These are phyloP conservation scores for Myrmecophaga tridactyla DNA, from an alignment of 2,113 vertebrate species.

Conservation along the genomic window DNA sequence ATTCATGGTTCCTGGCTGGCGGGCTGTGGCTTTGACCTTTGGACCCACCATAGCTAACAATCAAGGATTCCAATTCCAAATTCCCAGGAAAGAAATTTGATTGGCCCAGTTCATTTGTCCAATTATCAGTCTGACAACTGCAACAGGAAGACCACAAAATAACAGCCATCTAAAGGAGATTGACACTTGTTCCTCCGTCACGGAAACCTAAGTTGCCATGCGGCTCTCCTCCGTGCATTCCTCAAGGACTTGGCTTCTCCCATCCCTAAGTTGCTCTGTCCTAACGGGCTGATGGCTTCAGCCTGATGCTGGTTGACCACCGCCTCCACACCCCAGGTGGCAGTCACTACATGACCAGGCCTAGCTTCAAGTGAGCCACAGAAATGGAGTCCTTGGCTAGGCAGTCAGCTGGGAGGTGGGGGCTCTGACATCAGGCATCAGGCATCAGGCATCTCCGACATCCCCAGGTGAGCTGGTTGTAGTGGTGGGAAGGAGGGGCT, in stretches of 20 bases:
- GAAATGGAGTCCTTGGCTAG: not conserved
- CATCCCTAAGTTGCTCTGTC: not conserved
- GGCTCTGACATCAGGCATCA: no score
- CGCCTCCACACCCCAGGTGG: rapidly evolving
- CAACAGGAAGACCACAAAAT: not conserved
- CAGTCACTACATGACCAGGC: not conserved
- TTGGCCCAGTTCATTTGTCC: not conserved
- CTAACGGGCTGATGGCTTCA: rapidly evolving
- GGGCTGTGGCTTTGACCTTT: not conserved
- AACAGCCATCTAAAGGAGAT: not conserved
- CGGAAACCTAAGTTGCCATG: not conserved
- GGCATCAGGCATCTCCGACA: not conserved
- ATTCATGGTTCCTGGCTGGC: not conserved
- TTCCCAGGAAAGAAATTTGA: not conserved
- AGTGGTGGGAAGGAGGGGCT: not conserved
- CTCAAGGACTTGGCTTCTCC: rapidly evolving
- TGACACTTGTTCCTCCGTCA: not conserved
- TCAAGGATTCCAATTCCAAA: not conserved
- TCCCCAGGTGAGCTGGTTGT: not conserved
- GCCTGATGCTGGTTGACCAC: not conserved
- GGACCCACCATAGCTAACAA: no score
- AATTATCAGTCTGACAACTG: not conserved
- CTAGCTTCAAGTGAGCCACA: not conserved
- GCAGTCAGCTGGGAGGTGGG: not conserved
- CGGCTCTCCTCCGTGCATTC: no score